Evolutionary conservation across 2,797 vertebrate species (phyloP).

Genomic region (Notoglanidium macrostoma): DNA sequence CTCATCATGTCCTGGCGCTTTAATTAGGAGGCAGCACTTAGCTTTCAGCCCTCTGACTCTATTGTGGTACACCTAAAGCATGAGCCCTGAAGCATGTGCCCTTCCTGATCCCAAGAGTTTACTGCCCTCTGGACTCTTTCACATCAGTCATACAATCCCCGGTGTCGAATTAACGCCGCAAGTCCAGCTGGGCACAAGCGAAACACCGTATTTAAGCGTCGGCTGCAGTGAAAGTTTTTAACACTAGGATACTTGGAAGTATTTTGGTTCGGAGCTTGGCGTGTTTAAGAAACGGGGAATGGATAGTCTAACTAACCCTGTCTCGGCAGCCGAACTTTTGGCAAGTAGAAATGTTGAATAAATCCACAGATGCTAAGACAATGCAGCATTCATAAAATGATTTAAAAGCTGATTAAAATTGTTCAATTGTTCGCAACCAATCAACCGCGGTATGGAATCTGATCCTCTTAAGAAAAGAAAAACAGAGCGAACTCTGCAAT

Average conservation of each 20-base stretch:
- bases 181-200: conserved; percentile 1
- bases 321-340: not conserved
- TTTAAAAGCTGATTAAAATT: not conserved
- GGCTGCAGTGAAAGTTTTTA: not conserved
- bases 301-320: not conserved
- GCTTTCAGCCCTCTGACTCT: conserved; percentile 45
- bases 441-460: not conserved
- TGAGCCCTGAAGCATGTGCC: conserved; percentile 44
- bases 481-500: not conserved
- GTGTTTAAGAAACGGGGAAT: not conserved
- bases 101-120: conserved; percentile 26
- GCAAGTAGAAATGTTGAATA: not conserved
- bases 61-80: conserved; percentile 45
- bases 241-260: not conserved
- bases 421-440: not conserved
- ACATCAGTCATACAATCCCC: conserved; percentile 28
- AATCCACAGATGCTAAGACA: not conserved
- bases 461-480: not conserved
- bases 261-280: not conserved
- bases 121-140: conserved; percentile 8
- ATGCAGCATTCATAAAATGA: not conserved
- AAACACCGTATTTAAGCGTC: not conserved
- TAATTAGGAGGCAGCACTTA: conserved; percentile 50
- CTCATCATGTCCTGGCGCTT: conserved; percentile 22
- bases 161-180: conserved; percentile 23